Base-by-base conservation (phyloP, 2,113 vertebrate species). In the Lontra canadensis region DNA sequence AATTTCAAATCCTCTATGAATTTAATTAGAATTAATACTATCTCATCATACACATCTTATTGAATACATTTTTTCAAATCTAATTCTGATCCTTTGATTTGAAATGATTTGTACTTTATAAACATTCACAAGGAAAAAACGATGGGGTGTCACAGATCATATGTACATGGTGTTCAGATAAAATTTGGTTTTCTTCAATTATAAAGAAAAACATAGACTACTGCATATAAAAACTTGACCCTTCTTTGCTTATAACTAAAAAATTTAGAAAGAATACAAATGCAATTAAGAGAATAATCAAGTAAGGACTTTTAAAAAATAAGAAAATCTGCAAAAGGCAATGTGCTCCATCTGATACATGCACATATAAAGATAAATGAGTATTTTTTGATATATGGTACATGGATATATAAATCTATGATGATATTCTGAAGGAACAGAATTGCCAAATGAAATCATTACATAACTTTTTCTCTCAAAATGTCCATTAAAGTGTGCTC, bases 1-100 rank as follows among this genome's bases (percentile, higher is more conserved):
- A 91, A 97, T 93, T 98, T 97, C 17, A 95, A 92, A 93, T 81
- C 57, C 69, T 90, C 25, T 97, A 65, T 96, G 94, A 94, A 96
- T 95, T 92, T 6, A 82, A 73, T 97, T 95, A 95, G 55, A 95
- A 92, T 97, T 96, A 94, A 97, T 96, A 96, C 69, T 87, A 89
- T 6, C 36, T 96, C 87, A 94, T 96, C 55, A 96, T 97, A 93
- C 15, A 95, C n/a, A 94, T 74, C 47, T 95, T 92, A 98, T 61
- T 97, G 49, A 96, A 91, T 90, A 39, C 3, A 63, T 73, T 97
- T 96, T 97, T 96, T 76, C 52, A 96, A 97, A 94, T 95, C 21
- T 79, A 97, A 95, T 97, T 96, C 39, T 84, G 29, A 88, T 89
- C 23, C 34, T 95, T 4, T 94, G 39, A 98, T 97, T 93, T 91